A percentile compares a stretch with the other conserved stretches of the same genome.
phyloP scores from a whole-genome alignment of 2,888 invertebrate species.

The Halictus ligatus region DNA sequence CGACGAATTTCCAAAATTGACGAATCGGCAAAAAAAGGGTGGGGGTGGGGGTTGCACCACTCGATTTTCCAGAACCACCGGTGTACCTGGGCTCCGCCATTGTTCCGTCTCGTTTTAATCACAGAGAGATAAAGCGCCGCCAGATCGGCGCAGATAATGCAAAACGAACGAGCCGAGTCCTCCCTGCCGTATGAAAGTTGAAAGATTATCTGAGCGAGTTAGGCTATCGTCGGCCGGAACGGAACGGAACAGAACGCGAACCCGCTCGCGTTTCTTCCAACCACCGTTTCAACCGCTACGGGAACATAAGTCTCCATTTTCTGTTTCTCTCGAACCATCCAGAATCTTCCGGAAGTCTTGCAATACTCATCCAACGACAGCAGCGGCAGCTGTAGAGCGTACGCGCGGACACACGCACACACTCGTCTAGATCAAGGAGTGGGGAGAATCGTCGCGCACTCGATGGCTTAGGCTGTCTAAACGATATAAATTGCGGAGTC shows the following conservation, averaged over 20 bases:
- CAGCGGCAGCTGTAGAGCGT: background rate
- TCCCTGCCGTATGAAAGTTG: slow-evolving; percentile 13
- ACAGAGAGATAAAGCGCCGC: slow-evolving; percentile 23
- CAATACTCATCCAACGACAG: background rate
- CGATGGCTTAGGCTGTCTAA: slow-evolving; percentile 14
- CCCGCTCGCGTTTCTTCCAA: background rate
- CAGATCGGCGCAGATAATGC: slow-evolving; percentile 20
- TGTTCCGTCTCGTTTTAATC: slow-evolving; percentile 9
- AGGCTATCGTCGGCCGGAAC: slow-evolving; percentile 5
- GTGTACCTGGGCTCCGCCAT: background rate
- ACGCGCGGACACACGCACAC: background rate
- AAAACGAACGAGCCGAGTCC: background rate
- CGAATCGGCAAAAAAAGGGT: background rate
- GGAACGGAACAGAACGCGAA: background rate
- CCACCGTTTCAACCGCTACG: background rate
- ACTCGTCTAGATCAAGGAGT: too few species aligned
- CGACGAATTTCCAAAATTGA: background rate
- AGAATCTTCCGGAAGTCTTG: background rate
- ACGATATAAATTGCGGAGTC: slow-evolving; percentile 20
- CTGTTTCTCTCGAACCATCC: background rate
- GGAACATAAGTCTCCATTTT: background rate
- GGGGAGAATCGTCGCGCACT: background rate
- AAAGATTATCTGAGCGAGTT: slow-evolving; percentile 28
- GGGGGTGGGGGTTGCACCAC: background rate
- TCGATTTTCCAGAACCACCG: background rate